Evolutionary conservation across 2,797 vertebrate species (phyloP).

Genomic region (Anabacerthia variegaticeps): DNA sequence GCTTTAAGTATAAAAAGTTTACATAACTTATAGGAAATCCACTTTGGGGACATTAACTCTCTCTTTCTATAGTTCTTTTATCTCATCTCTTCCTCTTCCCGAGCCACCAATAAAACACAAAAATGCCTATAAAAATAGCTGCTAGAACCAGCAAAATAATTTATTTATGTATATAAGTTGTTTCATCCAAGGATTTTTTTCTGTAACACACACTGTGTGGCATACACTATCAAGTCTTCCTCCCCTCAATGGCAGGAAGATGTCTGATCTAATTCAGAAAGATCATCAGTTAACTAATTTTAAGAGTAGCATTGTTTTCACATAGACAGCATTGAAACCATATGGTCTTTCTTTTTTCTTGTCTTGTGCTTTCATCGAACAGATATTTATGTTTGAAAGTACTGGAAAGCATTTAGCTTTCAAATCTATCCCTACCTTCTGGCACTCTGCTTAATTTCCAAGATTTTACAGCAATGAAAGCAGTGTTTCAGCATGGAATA

Average conservation of each 20-base stretch:
- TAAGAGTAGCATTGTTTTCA: slow-evolving; percentile 67
- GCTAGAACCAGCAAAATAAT: slow-evolving; percentile 41
- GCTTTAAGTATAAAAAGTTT: not conserved
- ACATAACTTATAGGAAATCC: slow-evolving; percentile 10
- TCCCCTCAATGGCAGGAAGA: slow-evolving; percentile 55
- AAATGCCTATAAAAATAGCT: slow-evolving; percentile 24
- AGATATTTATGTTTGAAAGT: slow-evolving; percentile 72
- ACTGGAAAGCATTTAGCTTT: slow-evolving; percentile 68
- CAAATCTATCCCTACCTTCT: slow-evolving; percentile 67
- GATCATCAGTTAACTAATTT: slow-evolving; percentile 59
- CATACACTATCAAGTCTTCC: slow-evolving; percentile 15
- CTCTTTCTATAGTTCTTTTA: slow-evolving; percentile 22
- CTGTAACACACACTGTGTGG: not conserved
- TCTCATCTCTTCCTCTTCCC: slow-evolving; percentile 29
- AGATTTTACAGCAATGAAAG: slow-evolving; percentile 25
- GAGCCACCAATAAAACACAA: slow-evolving; percentile 34
- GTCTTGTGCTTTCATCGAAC: slow-evolving; percentile 67
- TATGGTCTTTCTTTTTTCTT: slow-evolving; percentile 68
- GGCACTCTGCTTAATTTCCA: slow-evolving; percentile 64
- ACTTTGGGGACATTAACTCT: slow-evolving; percentile 9
- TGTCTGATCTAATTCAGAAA: slow-evolving; percentile 52
- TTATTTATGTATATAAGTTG: not conserved
- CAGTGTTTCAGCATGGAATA: not conserved
- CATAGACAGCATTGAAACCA: slow-evolving; percentile 64
- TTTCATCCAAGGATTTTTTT: slow-evolving; percentile 34